Conservation (phyloP, 2,888 invertebrate genomes). For the Sabellastarte sp. region DNA sequence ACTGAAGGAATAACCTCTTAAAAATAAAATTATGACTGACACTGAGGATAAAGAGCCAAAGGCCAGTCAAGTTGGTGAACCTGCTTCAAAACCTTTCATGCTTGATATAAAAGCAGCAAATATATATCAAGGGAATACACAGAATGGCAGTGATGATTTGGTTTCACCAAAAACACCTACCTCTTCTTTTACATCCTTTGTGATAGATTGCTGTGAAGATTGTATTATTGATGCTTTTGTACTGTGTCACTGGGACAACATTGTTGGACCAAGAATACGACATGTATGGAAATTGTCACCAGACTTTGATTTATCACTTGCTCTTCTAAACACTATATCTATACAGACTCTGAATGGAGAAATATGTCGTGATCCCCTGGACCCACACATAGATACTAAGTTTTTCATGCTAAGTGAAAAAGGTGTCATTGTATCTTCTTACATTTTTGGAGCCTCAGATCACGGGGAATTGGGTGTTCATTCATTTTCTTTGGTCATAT, state of each 20-base stretch:
- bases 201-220: neutral
- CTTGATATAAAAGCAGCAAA: too few relatives aligned
- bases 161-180: neutral
- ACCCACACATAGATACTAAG: slow-evolving; percentile 46
- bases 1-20: too few relatives aligned
- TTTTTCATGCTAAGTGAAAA: slow-evolving; percentile 47
- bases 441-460: slow-evolving; percentile 49
- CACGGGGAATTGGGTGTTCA: slow-evolving; percentile 42
- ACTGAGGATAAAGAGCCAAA: too few relatives aligned
- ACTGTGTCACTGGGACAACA: slow-evolving; percentile 55
- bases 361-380: slow-evolving; percentile 47
- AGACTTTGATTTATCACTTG: slow-evolving; percentile 27
- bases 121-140: too few relatives aligned
- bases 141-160: too few relatives aligned
- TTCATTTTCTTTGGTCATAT: slow-evolving; percentile 45
- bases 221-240: slow-evolving; percentile 39
- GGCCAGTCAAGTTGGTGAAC: too few relatives aligned
- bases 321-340: slow-evolving; percentile 40
- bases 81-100: too few relatives aligned
- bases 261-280: slow-evolving; percentile 50
- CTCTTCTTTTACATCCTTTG: neutral
- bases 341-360: slow-evolving; percentile 52
- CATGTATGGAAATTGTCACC: slow-evolving; percentile 45
- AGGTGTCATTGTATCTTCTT: slow-evolving; percentile 44
- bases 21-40: too few relatives aligned